Conservation (phyloP, 1,140 invertebrate genomes). For the Druon quercuslanigerum region DNA sequence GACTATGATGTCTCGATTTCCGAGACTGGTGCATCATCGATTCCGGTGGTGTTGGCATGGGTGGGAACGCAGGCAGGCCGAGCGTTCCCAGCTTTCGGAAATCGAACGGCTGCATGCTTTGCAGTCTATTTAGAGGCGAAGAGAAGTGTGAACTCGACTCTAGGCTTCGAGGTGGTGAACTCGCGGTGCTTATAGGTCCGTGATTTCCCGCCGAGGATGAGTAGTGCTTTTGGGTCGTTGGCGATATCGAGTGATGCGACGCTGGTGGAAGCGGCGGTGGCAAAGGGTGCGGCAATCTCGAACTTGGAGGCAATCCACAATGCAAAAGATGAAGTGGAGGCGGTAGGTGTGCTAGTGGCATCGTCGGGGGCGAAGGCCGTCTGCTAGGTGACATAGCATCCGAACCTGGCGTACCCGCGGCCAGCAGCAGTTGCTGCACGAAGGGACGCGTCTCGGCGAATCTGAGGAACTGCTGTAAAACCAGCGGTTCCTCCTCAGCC, state of each 20-base stretch:
- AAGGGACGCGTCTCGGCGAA: slow-evolving; percentile 90
- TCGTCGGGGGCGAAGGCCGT: slow-evolving; percentile 79
- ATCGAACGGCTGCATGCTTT: slow-evolving; percentile 97
- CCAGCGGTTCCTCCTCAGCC: slow-evolving; percentile 89
- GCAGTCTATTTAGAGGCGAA: slow-evolving; percentile 90
- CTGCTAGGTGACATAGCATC: slow-evolving; percentile 82
- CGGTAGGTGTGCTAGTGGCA: slow-evolving; percentile 78
- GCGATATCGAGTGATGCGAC: slow-evolving; percentile 75
- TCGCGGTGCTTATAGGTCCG: slow-evolving; percentile 36
- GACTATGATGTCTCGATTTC: slow-evolving; percentile 63
- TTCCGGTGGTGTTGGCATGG: slow-evolving; percentile 77
- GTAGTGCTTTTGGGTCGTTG: slow-evolving; percentile 72
- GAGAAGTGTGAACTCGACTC: slow-evolving; percentile 75
- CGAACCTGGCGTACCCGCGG: slow-evolving; percentile 76
- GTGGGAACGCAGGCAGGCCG: slow-evolving; percentile 80
- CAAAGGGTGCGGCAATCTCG: slow-evolving; percentile 73
- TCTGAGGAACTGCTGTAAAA: slow-evolving; percentile 90
- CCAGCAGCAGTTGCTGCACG: slow-evolving; percentile 86
- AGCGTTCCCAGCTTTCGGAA: slow-evolving; percentile 86
- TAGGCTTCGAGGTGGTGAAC: slow-evolving; percentile 55
- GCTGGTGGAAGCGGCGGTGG: slow-evolving; percentile 67
- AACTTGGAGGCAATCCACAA: slow-evolving; percentile 71
- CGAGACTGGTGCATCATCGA: slow-evolving; percentile 56
- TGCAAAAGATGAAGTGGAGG: slow-evolving; percentile 76
- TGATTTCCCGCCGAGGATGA: slow-evolving; percentile 43